phyloP scores from a whole-genome alignment of 2,113 vertebrate species.

The Phocoena phocoena region DNA sequence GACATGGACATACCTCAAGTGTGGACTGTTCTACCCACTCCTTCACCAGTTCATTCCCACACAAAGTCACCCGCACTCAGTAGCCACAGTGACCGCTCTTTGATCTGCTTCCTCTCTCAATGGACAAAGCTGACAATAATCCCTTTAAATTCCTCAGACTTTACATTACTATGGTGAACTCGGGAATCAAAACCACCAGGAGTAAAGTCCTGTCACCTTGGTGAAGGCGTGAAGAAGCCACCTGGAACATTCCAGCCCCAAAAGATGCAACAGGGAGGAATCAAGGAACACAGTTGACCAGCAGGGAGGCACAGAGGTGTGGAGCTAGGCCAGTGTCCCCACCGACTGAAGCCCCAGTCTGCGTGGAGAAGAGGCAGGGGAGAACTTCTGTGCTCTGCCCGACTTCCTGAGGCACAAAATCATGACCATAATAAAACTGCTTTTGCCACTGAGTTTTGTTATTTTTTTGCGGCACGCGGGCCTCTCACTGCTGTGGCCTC shows the following conservation, averaged over 20 bases:
- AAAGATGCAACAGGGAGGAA: neutral
- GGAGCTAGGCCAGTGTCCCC: neutral
- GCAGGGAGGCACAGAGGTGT: neutral
- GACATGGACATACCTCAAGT: neutral
- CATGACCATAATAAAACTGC: neutral
- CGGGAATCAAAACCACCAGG: neutral
- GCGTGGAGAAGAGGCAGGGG: neutral
- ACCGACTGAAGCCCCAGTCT: neutral
- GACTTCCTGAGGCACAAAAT: neutral
- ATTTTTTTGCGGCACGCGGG: accelerated
- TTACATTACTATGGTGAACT: neutral
- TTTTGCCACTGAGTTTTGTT: neutral
- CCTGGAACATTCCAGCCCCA: neutral
- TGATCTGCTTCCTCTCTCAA: neutral
- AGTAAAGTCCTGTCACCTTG: neutral
- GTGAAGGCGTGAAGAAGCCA: neutral
- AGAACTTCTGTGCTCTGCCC: neutral
- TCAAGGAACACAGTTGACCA: neutral
- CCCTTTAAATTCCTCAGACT: neutral
- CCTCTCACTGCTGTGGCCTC: no score
- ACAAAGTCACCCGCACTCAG: neutral
- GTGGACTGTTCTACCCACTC: no score
- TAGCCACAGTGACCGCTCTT: neutral
- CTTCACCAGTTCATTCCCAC: neutral
- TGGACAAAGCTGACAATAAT: neutral